Conservation (phyloP, 1,140 invertebrate genomes). For the Gyrodactylus salaris region DNA sequence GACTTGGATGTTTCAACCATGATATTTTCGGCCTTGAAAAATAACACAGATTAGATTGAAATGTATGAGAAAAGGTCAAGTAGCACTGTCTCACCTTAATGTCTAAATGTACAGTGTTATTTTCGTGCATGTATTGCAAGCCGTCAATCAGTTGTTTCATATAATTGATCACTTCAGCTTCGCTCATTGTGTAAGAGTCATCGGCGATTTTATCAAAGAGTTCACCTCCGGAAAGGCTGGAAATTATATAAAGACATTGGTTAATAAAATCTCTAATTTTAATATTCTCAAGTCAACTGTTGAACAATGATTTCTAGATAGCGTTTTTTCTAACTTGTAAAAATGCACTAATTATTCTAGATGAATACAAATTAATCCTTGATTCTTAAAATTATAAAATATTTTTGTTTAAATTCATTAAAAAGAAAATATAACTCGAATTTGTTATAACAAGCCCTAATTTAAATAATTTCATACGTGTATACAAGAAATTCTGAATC, state of each 20-base stretch:
- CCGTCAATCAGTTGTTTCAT: slow-evolving; percentile 91
- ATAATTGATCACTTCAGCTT: slow-evolving; percentile 95
- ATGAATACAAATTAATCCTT: too few relatives aligned
- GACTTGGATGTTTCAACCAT: slow-evolving; percentile 85
- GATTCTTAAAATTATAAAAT: too few relatives aligned
- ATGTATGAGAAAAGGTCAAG: not conserved
- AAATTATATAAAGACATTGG: slow-evolving; percentile 11
- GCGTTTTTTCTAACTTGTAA: too few relatives aligned
- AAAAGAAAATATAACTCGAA: too few relatives aligned
- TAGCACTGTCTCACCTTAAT: slow-evolving; percentile 15
- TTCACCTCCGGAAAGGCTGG: slow-evolving; percentile 73
- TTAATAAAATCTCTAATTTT: too few relatives aligned
- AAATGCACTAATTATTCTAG: too few relatives aligned
- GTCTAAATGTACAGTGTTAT: slow-evolving; percentile 83
- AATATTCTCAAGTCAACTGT: too few relatives aligned
- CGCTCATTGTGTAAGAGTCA: slow-evolving; percentile 84
- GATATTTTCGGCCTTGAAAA: slow-evolving; percentile 66
- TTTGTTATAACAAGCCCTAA: too few relatives aligned
- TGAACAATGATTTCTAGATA: too few relatives aligned
- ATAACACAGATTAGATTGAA: not conserved
- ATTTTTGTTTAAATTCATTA: too few relatives aligned
- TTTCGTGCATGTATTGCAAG: slow-evolving; percentile 95
- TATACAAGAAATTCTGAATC: too few relatives aligned
- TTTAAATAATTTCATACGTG: too few relatives aligned
- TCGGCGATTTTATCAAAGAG: slow-evolving; percentile 86